phyloP scores from a whole-genome alignment of 2,113 vertebrate species.

The Callopanchax toddi region DNA sequence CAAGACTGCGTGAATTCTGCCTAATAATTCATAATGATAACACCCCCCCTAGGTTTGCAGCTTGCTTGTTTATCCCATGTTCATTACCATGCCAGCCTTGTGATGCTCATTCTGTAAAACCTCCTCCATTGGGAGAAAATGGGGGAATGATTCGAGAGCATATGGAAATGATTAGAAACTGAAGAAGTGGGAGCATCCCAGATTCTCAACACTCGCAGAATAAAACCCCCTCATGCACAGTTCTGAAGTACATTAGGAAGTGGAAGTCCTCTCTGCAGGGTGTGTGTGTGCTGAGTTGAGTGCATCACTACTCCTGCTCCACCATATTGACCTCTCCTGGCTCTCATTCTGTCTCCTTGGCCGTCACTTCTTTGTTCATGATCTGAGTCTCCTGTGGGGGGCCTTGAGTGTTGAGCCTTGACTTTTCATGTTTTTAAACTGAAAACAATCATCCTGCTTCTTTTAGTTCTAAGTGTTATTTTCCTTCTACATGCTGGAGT shows the following conservation, averaged over 20 bases:
- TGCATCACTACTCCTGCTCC: slow-evolving; percentile 26
- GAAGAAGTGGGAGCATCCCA: slow-evolving; percentile 5
- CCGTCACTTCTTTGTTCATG: slow-evolving; percentile 46
- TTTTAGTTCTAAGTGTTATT: background rate
- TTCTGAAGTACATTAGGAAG: slow-evolving; percentile 23
- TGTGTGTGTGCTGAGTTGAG: slow-evolving; percentile 20
- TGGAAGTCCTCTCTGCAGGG: slow-evolving; percentile 2
- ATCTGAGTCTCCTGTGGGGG: slow-evolving; percentile 44
- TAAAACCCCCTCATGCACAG: slow-evolving; percentile 21
- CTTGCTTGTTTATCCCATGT: slow-evolving; percentile 58
- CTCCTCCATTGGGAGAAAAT: slow-evolving; percentile 47
- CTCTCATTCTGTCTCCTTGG: slow-evolving; percentile 56
- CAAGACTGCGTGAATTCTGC: slow-evolving; percentile 56
- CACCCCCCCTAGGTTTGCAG: slow-evolving; percentile 39
- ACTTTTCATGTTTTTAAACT: slow-evolving; percentile 30
- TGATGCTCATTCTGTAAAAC: slow-evolving; percentile 49
- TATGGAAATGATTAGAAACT: slow-evolving; percentile 64
- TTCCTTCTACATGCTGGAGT: background rate
- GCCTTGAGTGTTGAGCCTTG: slow-evolving; percentile 65
- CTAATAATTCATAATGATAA: slow-evolving; percentile 74
- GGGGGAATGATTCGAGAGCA: slow-evolving; percentile 62
- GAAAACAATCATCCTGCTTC: slow-evolving; percentile 13
- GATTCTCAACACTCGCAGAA: slow-evolving; percentile 20
- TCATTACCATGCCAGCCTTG: slow-evolving; percentile 66
- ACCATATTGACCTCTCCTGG: slow-evolving; percentile 42